Conservation (phyloP, 2,888 invertebrate genomes). For the Brassicogethes aeneus region DNA sequence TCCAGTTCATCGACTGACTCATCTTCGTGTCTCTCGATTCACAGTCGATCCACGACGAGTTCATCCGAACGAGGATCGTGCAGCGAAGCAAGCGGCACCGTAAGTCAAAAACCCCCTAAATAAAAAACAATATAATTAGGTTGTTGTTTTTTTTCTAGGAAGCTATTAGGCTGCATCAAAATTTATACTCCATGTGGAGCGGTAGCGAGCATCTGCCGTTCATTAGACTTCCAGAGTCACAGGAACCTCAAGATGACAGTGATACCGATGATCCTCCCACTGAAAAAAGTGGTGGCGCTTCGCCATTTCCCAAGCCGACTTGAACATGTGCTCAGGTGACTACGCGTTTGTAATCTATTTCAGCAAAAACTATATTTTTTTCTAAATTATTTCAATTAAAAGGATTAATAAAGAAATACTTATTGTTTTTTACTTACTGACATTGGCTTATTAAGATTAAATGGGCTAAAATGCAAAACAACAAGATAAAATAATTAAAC, state of each 20-base stretch:
- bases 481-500: too few species aligned
- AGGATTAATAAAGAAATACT: too few species aligned
- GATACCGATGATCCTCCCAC: constrained; percentile 39
- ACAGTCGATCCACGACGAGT: constrained; percentile 46
- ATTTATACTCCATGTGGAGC: constrained; percentile 43
- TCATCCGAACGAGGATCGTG: constrained; percentile 43
- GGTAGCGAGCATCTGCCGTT: constrained; percentile 42
- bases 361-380: not conserved
- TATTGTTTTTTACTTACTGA: too few species aligned
- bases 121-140: constrained; percentile 1
- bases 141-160: constrained; percentile 28
- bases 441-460: too few species aligned
- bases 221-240: constrained; percentile 40
- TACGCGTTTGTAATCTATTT: too few species aligned
- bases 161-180: constrained; percentile 36
- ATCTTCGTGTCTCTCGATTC: constrained; percentile 48
- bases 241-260: constrained; percentile 41
- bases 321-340: constrained; percentile 21
- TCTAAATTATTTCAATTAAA: not conserved
- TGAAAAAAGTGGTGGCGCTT: constrained; percentile 29
- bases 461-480: too few species aligned
- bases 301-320: constrained; percentile 36
- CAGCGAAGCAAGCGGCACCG: constrained; percentile 40
- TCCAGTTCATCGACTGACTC: constrained; percentile 54
- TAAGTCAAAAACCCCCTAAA: too few species aligned